A percentile compares a stretch with the other conserved stretches of the same genome.
Evolutionary conservation across 1,140 invertebrate species (phyloP).

Genomic region (Ceratina australensis): DNA sequence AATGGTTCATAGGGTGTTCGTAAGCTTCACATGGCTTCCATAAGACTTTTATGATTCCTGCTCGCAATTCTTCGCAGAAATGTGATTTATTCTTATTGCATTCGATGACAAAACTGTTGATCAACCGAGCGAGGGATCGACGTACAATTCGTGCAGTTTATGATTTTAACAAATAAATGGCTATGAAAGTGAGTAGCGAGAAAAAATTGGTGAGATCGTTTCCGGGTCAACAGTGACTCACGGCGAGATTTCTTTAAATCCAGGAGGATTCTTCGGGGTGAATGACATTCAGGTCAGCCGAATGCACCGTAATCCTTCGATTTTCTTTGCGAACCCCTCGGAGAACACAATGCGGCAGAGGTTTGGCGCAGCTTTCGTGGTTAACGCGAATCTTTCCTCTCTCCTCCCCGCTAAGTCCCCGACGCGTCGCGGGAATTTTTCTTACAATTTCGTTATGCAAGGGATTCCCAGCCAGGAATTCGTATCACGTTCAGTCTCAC

Average conservation of each 20-base stretch:
- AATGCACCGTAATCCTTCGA: constrained; percentile 44
- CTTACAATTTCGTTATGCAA: constrained; percentile 32
- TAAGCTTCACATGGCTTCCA: too few species aligned
- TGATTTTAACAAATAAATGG: too few species aligned
- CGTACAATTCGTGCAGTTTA: too few species aligned
- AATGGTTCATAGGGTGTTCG: too few species aligned
- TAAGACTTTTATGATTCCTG: too few species aligned
- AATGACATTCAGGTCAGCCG: constrained; percentile 38
- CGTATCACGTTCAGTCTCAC: constrained; percentile 25
- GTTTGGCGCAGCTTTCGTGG: constrained; percentile 34
- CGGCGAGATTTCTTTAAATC: constrained; percentile 16
- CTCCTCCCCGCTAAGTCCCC: neutral
- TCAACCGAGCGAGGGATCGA: too few species aligned
- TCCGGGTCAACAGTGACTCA: neutral
- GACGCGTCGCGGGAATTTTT: constrained; percentile 35
- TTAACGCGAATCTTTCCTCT: constrained; percentile 21
- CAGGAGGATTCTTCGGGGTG: constrained; percentile 14
- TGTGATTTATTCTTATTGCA: too few species aligned
- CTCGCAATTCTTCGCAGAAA: too few species aligned
- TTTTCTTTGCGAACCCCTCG: constrained; percentile 23
- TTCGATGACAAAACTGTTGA: too few species aligned
- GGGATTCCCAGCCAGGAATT: constrained; percentile 5
- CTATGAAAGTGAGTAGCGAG: too few species aligned
- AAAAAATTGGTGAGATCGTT: neutral
- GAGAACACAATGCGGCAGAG: constrained; percentile 21